Evolutionary conservation across 2,113 vertebrate genomes (phyloP), one percentile per base, ranked within the genome.

Genomic region (Plectropomus leopardus): DNA sequence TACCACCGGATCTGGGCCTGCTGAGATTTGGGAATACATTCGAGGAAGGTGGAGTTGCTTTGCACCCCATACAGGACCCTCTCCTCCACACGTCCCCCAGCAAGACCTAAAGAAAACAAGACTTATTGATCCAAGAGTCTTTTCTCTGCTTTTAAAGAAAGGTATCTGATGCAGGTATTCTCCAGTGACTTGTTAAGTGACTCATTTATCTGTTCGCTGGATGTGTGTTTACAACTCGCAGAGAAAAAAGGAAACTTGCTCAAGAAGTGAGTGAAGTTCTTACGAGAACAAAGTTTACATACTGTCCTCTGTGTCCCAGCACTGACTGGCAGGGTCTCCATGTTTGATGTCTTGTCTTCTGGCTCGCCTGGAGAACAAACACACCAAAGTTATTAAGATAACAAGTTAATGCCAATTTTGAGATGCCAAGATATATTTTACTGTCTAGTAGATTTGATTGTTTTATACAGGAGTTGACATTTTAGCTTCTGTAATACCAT

Each of bases 261-360:
- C 19, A 42, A 7, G 54, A 44, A 76, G 21, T 57, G 14, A 50
- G 5, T 69, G 8, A 63, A 57, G 4, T 21, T 48, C 23, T 13
- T 78, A 23, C 42, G 3, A 36, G 19, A 32, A 30, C 4, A 28
- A 60, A 72, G 11, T 51, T 2, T 48, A 96, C 97, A 92, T 94
- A 99, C 98, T 95, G 63, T 98, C 98, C 76, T 97, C 97, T 55
- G 96, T 86, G 85, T 99, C 98, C 98, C 98, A 99, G 85, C 98
- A 99, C 54, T 99, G 98, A 67, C 96, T 97, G 51, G 97, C 93
- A 0, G 98, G 98, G 88, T 99, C 97, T 50, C 98, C 98, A 2
- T 99, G 96, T 86, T 97, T 99, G 57, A 99, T 96, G 80, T 99
- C 98, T 82, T 99, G 98, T 82, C 98, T 96, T 90, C 98, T 97